Evolutionary conservation across 2,888 invertebrate genomes (phyloP), one percentile per base, ranked within the genome.

Genomic region (Ormyrus thymus): DNA sequence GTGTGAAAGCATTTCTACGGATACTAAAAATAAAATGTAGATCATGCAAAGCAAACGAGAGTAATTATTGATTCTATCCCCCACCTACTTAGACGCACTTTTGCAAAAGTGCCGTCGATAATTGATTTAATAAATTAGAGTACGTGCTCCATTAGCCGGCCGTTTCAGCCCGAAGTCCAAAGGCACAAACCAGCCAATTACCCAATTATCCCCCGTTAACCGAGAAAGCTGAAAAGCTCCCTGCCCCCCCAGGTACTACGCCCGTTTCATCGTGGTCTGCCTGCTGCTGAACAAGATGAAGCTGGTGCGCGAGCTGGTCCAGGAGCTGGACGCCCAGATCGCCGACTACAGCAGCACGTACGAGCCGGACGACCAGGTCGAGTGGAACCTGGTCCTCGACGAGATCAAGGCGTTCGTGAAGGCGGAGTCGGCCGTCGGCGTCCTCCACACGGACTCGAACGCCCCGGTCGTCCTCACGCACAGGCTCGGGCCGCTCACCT

Each of bases 191-290:
- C 29, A 29, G 0, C 29, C 29, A 3, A 29, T 29, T 29, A 29
- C 1, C 4, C 29, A 29, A 29, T 29, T 29, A 29, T 4, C 4
- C 29, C 3, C 29, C 29, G 0, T 29, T 1, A 4, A 29, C 29
- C 3, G 2, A 29, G 29, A 29, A 29, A 29, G 29, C 29, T 29
- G n/a, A n/a, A n/a, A n/a, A n/a, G n/a, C n/a, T n/a, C n/a, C n/a
- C n/a, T n/a, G n/a, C 4, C 1, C 29, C 29, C 11, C 9, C 76
- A 85, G 86, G 77, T 98, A 98, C 90, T 98, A 98, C 91, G 98
- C 98, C 43, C 93, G 98, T 82, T 98, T 98, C 90, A 98, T 98
- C 87, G 97, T 98, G 74, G 98, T 98, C 55, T 97, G 98, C 90
- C 93, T 98, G 85, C 92, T 98, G 86, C 92, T 98, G 83, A 97